Percentiles rank a stretch among this genome's conserved stretches.
Conservation (phyloP, 2,888 invertebrate species). For the Apamea anceps region DNA sequence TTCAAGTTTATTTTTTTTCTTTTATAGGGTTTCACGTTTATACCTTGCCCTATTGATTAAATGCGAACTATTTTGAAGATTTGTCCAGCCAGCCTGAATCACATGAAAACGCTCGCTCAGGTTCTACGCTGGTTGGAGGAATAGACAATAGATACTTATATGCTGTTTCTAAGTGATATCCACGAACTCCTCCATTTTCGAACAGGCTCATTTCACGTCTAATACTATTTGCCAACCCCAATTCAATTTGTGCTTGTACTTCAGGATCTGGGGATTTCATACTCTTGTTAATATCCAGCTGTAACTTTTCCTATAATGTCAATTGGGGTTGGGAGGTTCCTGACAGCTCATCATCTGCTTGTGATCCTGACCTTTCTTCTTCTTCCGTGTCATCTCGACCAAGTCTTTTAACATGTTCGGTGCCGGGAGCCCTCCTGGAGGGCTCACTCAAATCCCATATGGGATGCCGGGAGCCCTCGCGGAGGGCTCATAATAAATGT, state of each 20-base stretch:
- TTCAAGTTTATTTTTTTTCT: no score
- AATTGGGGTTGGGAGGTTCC: background rate
- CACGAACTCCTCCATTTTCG: background rate
- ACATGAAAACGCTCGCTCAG: background rate
- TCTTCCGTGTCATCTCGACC: background rate
- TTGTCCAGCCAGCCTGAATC: no score
- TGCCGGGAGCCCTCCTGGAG: no score
- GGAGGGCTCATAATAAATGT: no score
- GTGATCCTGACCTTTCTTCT: background rate
- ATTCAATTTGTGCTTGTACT: no score
- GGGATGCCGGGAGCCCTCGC: no score
- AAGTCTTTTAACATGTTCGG: background rate
- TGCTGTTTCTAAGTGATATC: slow-evolving; percentile 3
- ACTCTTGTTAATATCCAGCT: background rate
- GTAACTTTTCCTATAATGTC: background rate
- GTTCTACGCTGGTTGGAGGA: background rate
- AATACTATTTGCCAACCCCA: background rate
- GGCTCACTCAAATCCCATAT: no score
- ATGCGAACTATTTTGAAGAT: no score
- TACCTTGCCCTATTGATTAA: no score
- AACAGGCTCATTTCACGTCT: background rate
- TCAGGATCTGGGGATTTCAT: background rate
- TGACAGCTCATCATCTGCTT: background rate
- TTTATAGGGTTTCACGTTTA: no score
- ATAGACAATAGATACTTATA: background rate